phyloP scores from a whole-genome alignment of 2,888 invertebrate species.

The Heteropelma amictum region DNA sequence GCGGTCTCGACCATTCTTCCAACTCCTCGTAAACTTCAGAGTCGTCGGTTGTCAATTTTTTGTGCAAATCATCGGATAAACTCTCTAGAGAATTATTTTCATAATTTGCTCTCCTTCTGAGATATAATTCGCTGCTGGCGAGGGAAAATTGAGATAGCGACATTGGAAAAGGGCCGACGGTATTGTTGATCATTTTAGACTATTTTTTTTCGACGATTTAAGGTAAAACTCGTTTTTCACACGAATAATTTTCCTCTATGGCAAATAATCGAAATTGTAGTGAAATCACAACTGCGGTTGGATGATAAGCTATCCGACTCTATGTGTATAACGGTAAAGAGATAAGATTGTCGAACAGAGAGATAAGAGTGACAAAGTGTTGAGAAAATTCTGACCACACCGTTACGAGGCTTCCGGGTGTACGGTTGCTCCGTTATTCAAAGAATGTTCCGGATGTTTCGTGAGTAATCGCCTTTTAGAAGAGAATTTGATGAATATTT shows the following conservation, averaged over 20 bases:
- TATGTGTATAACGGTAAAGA: conserved; percentile 30
- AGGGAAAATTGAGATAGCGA: conserved; percentile 69
- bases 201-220: background rate
- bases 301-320: conserved; percentile 59
- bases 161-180: conserved; percentile 60
- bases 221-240: background rate
- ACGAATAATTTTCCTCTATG: background rate
- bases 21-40: conserved; percentile 59
- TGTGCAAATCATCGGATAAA: conserved; percentile 17
- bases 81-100: conserved; percentile 54
- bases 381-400: conserved; percentile 8
- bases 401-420: background rate
- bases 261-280: background rate
- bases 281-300: conserved; percentile 1
- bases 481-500: no score
- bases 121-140: conserved; percentile 71
- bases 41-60: conserved; percentile 44
- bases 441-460: no score
- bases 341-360: conserved; percentile 37
- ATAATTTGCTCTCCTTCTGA: conserved; percentile 66
- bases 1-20: conserved; percentile 59
- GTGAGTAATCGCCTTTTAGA: no score
- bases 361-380: conserved; percentile 39
- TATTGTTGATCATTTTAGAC: conserved; percentile 55
- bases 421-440: background rate